A percentile compares a stretch with the other conserved stretches of the same genome.
Evolutionary conservation across 2,888 invertebrate species (phyloP).

Genomic region (Brachynemurus nebulosus): DNA sequence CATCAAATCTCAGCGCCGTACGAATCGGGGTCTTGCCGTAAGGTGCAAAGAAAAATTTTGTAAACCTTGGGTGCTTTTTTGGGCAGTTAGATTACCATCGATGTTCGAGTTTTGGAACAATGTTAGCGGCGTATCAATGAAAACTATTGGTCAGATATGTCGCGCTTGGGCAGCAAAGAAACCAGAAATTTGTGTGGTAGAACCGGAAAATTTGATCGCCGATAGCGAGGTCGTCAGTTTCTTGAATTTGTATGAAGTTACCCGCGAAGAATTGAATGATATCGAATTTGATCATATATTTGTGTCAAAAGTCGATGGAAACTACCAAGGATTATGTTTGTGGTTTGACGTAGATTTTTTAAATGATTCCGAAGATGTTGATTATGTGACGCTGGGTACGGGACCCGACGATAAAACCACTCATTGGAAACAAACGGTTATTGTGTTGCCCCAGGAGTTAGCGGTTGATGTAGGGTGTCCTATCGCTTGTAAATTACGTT

Average conservation of each 20-base stretch:
- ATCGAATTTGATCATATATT: constrained; percentile 46
- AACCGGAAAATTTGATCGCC: constrained; percentile 44
- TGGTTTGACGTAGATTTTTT: constrained; percentile 75
- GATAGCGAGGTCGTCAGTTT: constrained; percentile 49
- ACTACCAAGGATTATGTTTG: constrained; percentile 60
- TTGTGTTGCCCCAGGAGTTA: constrained; percentile 56
- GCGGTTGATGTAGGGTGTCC: constrained; percentile 46
- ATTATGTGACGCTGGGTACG: too few species aligned
- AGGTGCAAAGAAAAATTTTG: too few species aligned
- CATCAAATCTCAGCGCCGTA: too few species aligned
- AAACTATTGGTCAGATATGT: constrained; percentile 44
- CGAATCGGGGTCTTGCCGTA: too few species aligned
- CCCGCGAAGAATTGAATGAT: constrained; percentile 41
- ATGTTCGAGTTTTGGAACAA: constrained; percentile 62
- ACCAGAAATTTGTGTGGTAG: constrained; percentile 48
- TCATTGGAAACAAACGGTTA: constrained; percentile 62
- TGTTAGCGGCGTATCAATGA: constrained; percentile 70
- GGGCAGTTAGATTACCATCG: constrained; percentile 50
- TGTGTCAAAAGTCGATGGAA: constrained; percentile 42
- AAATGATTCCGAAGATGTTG: constrained; percentile 26
- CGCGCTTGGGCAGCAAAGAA: constrained; percentile 45
- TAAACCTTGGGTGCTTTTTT: too few species aligned
- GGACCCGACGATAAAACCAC: constrained; percentile 41
- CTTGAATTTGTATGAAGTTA: constrained; percentile 51
- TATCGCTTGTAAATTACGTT: constrained; percentile 50